Evolutionary conservation across 2,113 vertebrate species (phyloP).

Genomic region (Agapornis roseicollis): DNA sequence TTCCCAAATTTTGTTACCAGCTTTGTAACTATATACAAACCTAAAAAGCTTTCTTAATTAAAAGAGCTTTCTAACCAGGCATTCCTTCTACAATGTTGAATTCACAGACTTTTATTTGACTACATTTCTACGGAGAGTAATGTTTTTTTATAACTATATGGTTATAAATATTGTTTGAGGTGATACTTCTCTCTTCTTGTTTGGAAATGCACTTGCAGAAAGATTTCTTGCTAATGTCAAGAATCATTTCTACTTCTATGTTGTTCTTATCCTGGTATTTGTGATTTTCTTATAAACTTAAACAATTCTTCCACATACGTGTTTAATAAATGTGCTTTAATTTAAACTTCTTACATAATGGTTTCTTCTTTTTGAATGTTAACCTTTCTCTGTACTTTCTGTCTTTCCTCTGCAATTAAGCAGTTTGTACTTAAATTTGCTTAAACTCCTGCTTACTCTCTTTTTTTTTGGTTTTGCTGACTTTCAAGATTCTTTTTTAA

Average conservation of each 20-base stretch:
- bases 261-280: neutral
- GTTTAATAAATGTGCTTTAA: neutral
- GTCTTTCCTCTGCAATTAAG: neutral
- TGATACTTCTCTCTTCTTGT: neutral
- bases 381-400: neutral
- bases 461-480: neutral
- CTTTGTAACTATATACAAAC: neutral
- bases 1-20: neutral
- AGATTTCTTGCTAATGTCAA: neutral
- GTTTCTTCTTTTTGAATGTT: neutral
- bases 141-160: neutral
- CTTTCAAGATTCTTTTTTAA: neutral
- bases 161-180: neutral
- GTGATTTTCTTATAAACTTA: neutral
- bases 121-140: neutral
- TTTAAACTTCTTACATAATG: neutral
- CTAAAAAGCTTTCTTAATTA: neutral
- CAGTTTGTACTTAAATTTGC: neutral
- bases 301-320: neutral
- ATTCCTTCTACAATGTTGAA: neutral
- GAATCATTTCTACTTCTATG: neutral
- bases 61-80: neutral
- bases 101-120: neutral
- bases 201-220: neutral
- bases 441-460: neutral